Conservation (phyloP, 1,140 invertebrate species). For the Bombus picipes region DNA sequence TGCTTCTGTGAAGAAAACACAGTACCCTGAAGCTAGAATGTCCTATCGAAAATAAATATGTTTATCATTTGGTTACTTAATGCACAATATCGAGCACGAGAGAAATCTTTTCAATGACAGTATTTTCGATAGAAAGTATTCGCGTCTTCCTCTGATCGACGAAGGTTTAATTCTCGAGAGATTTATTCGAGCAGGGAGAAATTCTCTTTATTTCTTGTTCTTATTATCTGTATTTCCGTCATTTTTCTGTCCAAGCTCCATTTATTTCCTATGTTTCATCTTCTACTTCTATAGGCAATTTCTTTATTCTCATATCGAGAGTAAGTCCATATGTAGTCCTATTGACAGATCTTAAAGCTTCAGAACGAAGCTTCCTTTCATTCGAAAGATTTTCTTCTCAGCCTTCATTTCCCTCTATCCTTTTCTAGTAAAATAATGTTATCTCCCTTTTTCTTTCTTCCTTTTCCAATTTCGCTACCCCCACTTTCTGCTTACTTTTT, state of each 20-base stretch:
- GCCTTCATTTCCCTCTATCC: not conserved
- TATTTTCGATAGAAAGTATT: not conserved
- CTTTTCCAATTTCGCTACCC: not conserved
- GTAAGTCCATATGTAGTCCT: not conserved
- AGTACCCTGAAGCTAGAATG: too few species aligned
- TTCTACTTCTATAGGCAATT: too few species aligned
- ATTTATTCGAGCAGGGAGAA: not conserved
- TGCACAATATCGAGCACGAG: not conserved
- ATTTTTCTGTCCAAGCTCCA: not conserved
- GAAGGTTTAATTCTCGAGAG: not conserved
- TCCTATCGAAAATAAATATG: too few species aligned
- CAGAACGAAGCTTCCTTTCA: not conserved
- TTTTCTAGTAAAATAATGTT: not conserved
- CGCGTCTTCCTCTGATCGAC: not conserved
- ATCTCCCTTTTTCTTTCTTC: not conserved
- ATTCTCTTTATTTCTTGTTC: not conserved
- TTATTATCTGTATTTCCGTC: not conserved
- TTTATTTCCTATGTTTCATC: not conserved
- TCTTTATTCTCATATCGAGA: not conserved
- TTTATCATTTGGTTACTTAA: too few species aligned
- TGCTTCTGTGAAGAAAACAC: too few species aligned
- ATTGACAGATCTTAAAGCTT: slow-evolving; percentile 13
- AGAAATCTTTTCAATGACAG: not conserved
- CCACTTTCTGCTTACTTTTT: not conserved
- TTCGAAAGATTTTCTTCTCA: not conserved